Evolutionary conservation across 2,888 invertebrate genomes (phyloP), one percentile per base, ranked within the genome.

Genomic region (Zelleria hepariella): DNA sequence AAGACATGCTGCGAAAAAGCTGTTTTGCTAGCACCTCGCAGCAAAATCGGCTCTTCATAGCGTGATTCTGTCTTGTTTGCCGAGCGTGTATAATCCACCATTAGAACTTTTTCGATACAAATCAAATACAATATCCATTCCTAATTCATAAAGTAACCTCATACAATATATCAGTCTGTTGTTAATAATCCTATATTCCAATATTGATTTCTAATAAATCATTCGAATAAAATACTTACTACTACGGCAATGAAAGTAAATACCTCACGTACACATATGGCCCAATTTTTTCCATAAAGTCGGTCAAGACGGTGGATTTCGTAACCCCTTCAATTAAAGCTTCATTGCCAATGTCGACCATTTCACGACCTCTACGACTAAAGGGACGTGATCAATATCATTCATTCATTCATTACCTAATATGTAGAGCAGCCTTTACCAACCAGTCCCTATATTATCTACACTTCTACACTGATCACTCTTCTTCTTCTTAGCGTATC

Each of bases 231-330:
- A 10, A 15, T 42, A 42, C 15, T 15, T 42, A 10, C 15, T 42
- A 42, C 15, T 15, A 42, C 62, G 60, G 59, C 60, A 61, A 57
- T 27, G 26, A 57, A 55, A 47, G 8, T 27, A 57, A 52, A 57
- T 63, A 63, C 65, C 66, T 66, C 64, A 68, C 70, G 72, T 68
- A 62, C 60, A 66, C 42, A 64, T 62, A 66, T 69, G 75, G 67
- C 68, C 77, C 68, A 77, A 70, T 72, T 78, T 75, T 70, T 75
- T 65, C 60, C 67, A 66, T 69, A 69, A 74, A 72, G 69, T 78
- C 75, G 80, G 78, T 79, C 79, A 79, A 75, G 76, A 74, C 68
- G 66, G 69, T 51, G 70, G 67, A 70, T 80, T 79, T 71, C 73
- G 74, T 68, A 80, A 80, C 49, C 27, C 32, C 32, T 42, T 48